Base-by-base conservation (phyloP, 2,797 vertebrate genomes). In the Enteromius thamalakanensis region DNA sequence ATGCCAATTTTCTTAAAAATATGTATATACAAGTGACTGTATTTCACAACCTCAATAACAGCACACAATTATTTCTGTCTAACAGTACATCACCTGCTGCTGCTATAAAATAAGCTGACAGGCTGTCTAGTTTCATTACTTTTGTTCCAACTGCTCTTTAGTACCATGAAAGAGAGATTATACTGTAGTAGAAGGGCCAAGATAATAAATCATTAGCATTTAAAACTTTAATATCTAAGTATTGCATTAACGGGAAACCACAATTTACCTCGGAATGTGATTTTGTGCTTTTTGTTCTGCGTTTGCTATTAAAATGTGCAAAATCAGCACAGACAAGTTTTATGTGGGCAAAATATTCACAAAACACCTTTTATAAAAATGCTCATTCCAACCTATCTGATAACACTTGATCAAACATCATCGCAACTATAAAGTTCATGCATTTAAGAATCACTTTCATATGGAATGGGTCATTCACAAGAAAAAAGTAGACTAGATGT, bases 351-450 rank as follows among this genome's bases (percentile, higher is more conserved):
- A 74, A 62, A 29, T 82, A 64, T 29, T 67, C 26, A 80, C 47
- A 77, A 79, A 67, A 85, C 67, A 58, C 7, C 7, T 49, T 51
- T 42, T n/a, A 19, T 40, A 80, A 77, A 79, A 32, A 68, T 12
- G 2, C 47, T 29, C 45, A 45, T 19, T 79, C 49, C 70, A 76
- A 70, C 68, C 23, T 32, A 82, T 47, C 76, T 60, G 42, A 67
- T 67, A 80, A 58, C 21, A 79, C 51, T 37, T 80, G 40, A 74
- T 62, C 68, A 79, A 64, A 77, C 55, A 58, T 47, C 62, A 72
- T 77, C 71, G 29, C 34, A 81, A 85, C 53, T 70, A 84, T 34
- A 74, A 76, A 40, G 71, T 82, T 65, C 86, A 87, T 88, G 82
- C 87, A 86, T 34, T 40, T 65, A 34, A 80, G 45, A 65, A 76